A percentile compares a stretch with the other conserved stretches of the same genome.
Evolutionary conservation across 1,140 invertebrate genomes (phyloP).

Genomic region (Subanguina moxae): DNA sequence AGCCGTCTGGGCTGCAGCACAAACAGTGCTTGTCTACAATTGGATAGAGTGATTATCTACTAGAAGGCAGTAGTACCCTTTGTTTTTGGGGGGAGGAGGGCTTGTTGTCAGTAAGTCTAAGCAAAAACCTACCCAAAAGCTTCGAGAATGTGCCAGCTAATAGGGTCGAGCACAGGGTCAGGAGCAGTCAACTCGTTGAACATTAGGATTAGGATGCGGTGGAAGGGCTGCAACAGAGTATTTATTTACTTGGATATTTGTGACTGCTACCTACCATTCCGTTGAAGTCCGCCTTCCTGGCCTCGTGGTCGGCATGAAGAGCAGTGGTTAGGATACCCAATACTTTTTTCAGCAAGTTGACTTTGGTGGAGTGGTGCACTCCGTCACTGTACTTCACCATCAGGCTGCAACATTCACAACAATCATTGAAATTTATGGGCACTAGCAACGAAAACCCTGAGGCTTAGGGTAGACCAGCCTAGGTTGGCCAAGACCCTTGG

Average conservation of each 20-base stretch:
- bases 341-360: slow-evolving; percentile 90
- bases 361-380: slow-evolving; percentile 82
- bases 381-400: slow-evolving; percentile 82
- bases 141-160: slow-evolving; percentile 74
- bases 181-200: slow-evolving; percentile 90
- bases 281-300: slow-evolving; percentile 78
- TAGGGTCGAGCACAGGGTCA: slow-evolving; percentile 83
- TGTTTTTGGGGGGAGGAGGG: not conserved
- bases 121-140: slow-evolving; percentile 62
- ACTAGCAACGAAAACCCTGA: too few relatives aligned
- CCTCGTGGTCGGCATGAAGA: slow-evolving; percentile 87
- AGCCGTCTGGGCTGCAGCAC: slow-evolving; percentile 80
- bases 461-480: too few relatives aligned
- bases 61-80: too few relatives aligned
- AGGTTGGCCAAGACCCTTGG: too few relatives aligned
- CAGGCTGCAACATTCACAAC: slow-evolving; percentile 75
- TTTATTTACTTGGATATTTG: too few relatives aligned
- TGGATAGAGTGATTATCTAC: slow-evolving; percentile 15
- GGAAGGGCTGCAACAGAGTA: slow-evolving; percentile 70
- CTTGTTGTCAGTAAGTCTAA: too few relatives aligned
- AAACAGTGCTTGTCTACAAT: slow-evolving; percentile 31
- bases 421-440: too few relatives aligned
- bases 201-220: slow-evolving; percentile 91
- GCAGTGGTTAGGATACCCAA: slow-evolving; percentile 91
- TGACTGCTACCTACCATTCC: slow-evolving; percentile 66